Conservation (phyloP, 2,888 invertebrate species). For the Euphydryas editha region DNA sequence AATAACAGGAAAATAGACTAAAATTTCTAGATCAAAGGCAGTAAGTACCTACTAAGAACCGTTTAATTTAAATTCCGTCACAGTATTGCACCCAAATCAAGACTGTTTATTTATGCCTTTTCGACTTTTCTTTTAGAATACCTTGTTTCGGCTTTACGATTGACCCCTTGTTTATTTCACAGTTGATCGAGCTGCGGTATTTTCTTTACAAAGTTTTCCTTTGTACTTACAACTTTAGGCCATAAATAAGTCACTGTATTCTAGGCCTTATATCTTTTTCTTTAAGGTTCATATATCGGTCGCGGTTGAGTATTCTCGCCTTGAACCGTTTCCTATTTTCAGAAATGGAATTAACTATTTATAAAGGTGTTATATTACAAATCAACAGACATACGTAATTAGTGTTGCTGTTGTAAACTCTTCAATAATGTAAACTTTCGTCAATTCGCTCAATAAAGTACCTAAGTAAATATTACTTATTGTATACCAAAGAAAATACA, state of each 20-base stretch:
- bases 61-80: conserved; percentile 35
- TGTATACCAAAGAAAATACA: too few species aligned
- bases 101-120: conserved; percentile 39
- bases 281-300: not conserved
- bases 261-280: conserved; percentile 8
- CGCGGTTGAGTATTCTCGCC: not conserved
- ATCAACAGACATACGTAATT: not conserved
- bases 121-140: conserved; percentile 26
- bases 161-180: conserved; percentile 44
- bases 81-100: conserved; percentile 32
- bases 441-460: too few species aligned
- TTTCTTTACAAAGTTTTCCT: conserved; percentile 36
- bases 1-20: not conserved
- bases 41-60: conserved; percentile 28
- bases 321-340: conserved; percentile 28
- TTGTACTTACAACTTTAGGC: conserved; percentile 17
- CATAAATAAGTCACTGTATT: conserved; percentile 5
- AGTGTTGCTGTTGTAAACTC: not conserved
- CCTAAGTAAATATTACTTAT: too few species aligned
- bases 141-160: conserved; percentile 38
- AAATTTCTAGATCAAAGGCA: not conserved
- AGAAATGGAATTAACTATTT: conserved; percentile 23
- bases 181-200: conserved; percentile 41
- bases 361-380: conserved; percentile 13
- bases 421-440: not conserved